Evolutionary conservation across 1,140 invertebrate genomes (phyloP), one percentile per base, ranked within the genome.

Genomic region (Cataglyphis hispanica): DNA sequence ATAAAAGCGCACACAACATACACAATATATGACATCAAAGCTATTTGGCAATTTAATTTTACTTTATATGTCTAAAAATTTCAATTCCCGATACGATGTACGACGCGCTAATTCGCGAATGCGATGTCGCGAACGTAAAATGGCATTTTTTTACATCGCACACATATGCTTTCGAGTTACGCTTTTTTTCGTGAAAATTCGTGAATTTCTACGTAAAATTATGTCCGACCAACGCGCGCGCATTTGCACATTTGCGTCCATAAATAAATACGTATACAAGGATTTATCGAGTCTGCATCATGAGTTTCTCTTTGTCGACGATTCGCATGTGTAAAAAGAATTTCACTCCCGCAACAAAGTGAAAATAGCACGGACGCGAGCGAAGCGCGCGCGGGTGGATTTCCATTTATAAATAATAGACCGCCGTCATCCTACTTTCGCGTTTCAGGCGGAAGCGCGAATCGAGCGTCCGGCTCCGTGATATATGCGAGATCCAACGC

Each of bases 321-420:
- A 93, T 92, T 91, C 87, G 67, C 72, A 74, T 67, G 69, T 60
- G 86, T 67, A 87, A 84, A 86, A 78, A 91, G 81, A 91, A 92
- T 93, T 93, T 93, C 92, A 92, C 92, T 92, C 90, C 90, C 90
- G 91, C 91, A 93, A 93, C 92, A 89, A 93, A 93, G 92, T 93
- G 91, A 93, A 93, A 93, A 93, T 93, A 89, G 87, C 88, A 87
- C 89, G 80, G 83, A 64, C 83, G 75, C 87, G 78, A 34, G 74
- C 88, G 70, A 37, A 50, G 43, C 13, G 43, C 13, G 63, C 61
- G 66, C 85, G 70, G 61, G 67, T 75, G 56, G 27, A 40, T 53
- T 86, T 80, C 78, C 72, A 74, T 88, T 88, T 88, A 66, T 86
- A 88, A 88, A 88, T 58, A 85, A 88, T 86, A 81, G 70, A 50